Evolutionary conservation across 2,113 vertebrate genomes (phyloP).

Genomic region (Calonectris borealis): DNA sequence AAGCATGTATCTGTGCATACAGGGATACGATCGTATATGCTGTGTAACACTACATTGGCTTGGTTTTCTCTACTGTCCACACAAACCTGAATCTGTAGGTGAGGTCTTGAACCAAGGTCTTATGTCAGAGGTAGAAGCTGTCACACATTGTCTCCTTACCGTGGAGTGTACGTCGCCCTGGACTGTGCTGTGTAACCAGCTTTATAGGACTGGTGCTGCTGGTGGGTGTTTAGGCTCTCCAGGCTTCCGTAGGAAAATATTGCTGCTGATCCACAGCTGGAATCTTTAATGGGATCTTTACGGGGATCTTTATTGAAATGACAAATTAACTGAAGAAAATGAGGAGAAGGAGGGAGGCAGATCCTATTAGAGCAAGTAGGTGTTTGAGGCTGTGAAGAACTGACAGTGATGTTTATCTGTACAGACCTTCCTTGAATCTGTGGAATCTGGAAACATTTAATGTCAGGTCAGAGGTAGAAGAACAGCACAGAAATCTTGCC

Average conservation of each 20-base stretch:
- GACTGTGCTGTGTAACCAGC: neutral
- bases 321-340: neutral
- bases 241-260: neutral
- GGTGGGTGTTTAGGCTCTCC: neutral
- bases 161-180: neutral
- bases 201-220: neutral
- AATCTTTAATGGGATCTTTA: neutral
- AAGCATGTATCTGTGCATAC: neutral
- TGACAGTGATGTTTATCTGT: neutral
- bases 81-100: neutral
- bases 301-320: neutral
- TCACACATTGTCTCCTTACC: neutral
- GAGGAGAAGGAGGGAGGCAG: neutral
- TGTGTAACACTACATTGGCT: accelerated
- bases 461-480: neutral
- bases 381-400: neutral
- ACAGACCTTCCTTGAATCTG: neutral
- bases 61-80: neutral
- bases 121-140: neutral
- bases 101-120: neutral
- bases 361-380: neutral
- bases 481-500: neutral
- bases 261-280: neutral
- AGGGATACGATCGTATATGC: accelerated
- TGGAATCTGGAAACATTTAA: neutral